Base-by-base conservation (phyloP, 35 echinoderm and acorn worm genomes). In the Eucidaris tribuloides region DNA sequence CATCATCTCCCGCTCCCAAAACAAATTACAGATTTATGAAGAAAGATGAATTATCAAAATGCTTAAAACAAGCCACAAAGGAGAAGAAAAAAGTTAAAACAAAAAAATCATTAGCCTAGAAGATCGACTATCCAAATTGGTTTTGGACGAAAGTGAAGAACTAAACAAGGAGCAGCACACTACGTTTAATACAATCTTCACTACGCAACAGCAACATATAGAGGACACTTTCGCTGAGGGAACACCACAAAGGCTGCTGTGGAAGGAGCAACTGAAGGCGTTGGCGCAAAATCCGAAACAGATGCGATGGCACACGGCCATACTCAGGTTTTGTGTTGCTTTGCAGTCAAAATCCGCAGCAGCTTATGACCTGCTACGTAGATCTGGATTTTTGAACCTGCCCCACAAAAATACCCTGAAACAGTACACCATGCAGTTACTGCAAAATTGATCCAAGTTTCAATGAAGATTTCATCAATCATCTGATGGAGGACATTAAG, bases 231-330 rank as follows among this genome's bases (percentile, higher is more conserved):
- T n/a, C n/a, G n/a, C n/a, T n/a, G 29, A 70, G 20, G 64, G 32
- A 5, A 35, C 7, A 28, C 27, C 5, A 70, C 30, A 20, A 35
- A 32, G 64, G 32, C 4, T 70, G 30, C 32, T 70, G 5, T 70
- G 64, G 64, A 35, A 70, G 19, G 28, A 70, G 35, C 64, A 70
- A 37, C 27, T 70, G 4, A 70, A 31, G 32, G 7, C 27, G 3
- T 11, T 37, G 5, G 7, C 30, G 32, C 7, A 32, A 3, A 27
- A 70, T 70, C 64, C 64, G 9, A 32, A 70, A 11, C 28, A 27
- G 5, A 94, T 80, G 64, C 7, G 92, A 46, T 94, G 92, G 92
- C 92, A 94, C 42, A 86, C 92, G 30, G 62, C 64, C 25, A 71
- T 94, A 25, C 45, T 94, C 5, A 45, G 62, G 55, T 89, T 88